These are phyloP conservation scores for Anguilla megastoma DNA, from an alignment of 2,797 vertebrate genomes.

Conservation along the genomic window DNA sequence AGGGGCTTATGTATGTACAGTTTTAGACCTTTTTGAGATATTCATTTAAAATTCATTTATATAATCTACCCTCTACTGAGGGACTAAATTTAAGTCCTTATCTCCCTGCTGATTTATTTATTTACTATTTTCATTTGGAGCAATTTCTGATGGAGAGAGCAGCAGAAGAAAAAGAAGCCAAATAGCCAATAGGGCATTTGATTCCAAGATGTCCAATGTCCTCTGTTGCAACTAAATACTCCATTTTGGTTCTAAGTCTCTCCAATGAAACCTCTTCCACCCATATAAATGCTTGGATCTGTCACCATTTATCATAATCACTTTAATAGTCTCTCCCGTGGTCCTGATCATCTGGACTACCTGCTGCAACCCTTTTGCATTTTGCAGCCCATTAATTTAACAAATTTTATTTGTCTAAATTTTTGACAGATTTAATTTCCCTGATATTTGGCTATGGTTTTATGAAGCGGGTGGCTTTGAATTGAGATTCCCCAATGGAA, in stretches of 20 bases:
- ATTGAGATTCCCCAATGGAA: conserved; percentile 55
- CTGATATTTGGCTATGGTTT: conserved; percentile 51
- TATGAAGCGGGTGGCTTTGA: conserved; percentile 61
- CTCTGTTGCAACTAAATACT: conserved; percentile 59
- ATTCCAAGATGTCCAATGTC: conserved; percentile 41
- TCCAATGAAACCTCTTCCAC: conserved; percentile 68
- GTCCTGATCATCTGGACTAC: conserved; percentile 79
- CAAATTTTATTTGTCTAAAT: conserved; percentile 78
- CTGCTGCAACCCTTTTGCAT: conserved; percentile 72
- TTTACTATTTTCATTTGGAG: no score
- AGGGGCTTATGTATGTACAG: no score
- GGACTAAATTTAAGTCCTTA: no score
- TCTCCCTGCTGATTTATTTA: no score
- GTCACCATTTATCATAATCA: conserved; percentile 81
- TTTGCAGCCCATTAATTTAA: conserved; percentile 85
- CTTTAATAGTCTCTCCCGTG: conserved; percentile 77
- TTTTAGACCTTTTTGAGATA: no score
- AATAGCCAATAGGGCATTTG: neutral
- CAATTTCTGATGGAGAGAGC: neutral
- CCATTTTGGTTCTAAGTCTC: conserved; percentile 67
- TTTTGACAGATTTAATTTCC: conserved; percentile 83
- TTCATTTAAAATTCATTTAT: no score
- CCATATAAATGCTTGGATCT: conserved; percentile 61
- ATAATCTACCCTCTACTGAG: no score
- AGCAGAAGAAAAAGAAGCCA: neutral